Percentiles rank a stretch among this genome's conserved stretches.
These are phyloP conservation scores for Suillia variegata DNA, from an alignment of 2,888 invertebrate species.

Conservation along the genomic window DNA sequence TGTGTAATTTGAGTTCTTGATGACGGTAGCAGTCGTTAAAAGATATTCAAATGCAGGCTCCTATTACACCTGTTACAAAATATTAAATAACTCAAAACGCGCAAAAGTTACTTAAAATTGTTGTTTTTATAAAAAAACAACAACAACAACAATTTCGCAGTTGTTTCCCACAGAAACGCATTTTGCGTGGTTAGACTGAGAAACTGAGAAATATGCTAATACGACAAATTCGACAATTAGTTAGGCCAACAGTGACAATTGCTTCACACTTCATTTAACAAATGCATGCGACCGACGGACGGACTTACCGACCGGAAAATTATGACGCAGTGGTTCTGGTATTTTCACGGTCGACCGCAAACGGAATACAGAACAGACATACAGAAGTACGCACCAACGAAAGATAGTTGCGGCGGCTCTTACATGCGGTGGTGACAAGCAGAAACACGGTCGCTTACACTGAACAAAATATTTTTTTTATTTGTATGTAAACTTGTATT, in stretches of 20 bases:
- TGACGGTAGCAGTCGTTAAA: conserved; percentile 2
- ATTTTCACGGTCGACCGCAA: conserved; percentile 1
- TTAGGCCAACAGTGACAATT: conserved; percentile 29
- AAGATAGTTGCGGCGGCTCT: too few species aligned
- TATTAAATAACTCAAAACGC: too few species aligned
- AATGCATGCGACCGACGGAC: not conserved
- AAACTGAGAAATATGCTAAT: too few species aligned
- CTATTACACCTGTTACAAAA: conserved; percentile 16
- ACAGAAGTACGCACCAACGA: not conserved
- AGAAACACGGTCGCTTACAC: too few species aligned
- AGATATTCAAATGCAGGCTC: not conserved
- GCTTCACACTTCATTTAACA: conserved; percentile 34
- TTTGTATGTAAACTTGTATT: too few species aligned
- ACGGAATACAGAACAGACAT: too few species aligned
- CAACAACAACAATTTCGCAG: too few species aligned
- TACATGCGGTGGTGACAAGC: conserved; percentile 6
- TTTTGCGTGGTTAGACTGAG: too few species aligned
- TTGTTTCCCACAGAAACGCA: too few species aligned
- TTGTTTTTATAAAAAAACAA: too few species aligned
- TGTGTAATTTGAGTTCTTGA: conserved; percentile 6
- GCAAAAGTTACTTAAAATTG: too few species aligned
- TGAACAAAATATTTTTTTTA: too few species aligned
- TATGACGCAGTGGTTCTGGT: not conserved
- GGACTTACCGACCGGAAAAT: conserved; percentile 4
- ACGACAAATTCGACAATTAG: conserved; percentile 28